Base-by-base conservation (phyloP, 1,140 invertebrate species). In the Lethocerus indicus region DNA sequence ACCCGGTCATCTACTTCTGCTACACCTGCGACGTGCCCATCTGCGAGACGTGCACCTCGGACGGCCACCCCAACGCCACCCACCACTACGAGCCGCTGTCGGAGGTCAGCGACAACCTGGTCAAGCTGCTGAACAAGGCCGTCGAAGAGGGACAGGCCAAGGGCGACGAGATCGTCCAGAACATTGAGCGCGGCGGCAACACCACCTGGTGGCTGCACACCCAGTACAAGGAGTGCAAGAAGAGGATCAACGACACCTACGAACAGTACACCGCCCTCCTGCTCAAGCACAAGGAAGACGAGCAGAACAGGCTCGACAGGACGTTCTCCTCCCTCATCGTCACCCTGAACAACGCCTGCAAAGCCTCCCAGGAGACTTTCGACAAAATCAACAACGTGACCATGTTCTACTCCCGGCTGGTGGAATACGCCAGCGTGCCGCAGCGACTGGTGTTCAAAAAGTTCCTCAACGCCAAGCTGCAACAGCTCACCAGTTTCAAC, bases 401-500 rank as follows among this genome's bases (percentile, higher is more conserved):
- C 61, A 90, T 95, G 52, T 96, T 94, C 60, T 80, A 93, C 21
- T 91, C 96, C 53, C 78, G 87, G 55, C 67, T 94, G 18, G 79
- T 85, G 25, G 93, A 95, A 63, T 86, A 84, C 62, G 83, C 89
- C 1, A 86, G 78, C 23, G 74, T 85, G 16, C 80, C 84, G 21
- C 92, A 98, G 64, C 81, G 94, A 27, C 68, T 98, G 28, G 81
- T 95, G 71, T 87, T 96, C 60, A 92, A 93, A 63, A 91, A 93
- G 65, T 67, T 94, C 1, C 71, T 98, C 44, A 93, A 97, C 60
- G 75, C 79, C 1, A 89, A 93, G 65, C 68, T 96, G n/a, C n/a
- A n/a, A n/a, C n/a, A n/a, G n/a, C n/a, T 95, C 52, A 71, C 93
- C 57, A 82, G 73, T 60, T 88, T 84, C 59, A 83, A 81, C 26